A percentile compares a stretch with the other conserved stretches of the same genome.
Evolutionary conservation across 2,797 vertebrate genomes (phyloP).

Genomic region (Valencia hispanica): DNA sequence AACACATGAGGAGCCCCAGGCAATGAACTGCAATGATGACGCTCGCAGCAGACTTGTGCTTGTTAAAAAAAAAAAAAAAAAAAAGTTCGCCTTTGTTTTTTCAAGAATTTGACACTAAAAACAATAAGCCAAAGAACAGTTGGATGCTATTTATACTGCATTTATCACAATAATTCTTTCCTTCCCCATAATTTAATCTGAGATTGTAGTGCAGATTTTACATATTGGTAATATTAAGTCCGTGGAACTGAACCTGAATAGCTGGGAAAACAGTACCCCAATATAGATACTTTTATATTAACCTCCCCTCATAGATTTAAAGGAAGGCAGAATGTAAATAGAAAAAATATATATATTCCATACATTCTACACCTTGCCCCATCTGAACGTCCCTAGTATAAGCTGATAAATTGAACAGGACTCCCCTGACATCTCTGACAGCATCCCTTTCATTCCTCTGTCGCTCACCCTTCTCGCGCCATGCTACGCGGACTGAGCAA

Average conservation of each 20-base stretch:
- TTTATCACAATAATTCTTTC: background rate
- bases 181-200: background rate
- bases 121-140: background rate
- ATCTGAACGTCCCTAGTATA: slow-evolving; percentile 40
- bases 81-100: background rate
- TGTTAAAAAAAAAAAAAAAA: too few relatives aligned
- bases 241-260: background rate
- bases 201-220: background rate
- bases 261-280: background rate
- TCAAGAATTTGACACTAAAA: background rate
- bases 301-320: slow-evolving; percentile 17
- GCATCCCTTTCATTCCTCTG: slow-evolving; percentile 49
- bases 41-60: too few relatives aligned
- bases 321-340: slow-evolving; percentile 3
- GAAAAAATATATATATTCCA: slow-evolving; percentile 30
- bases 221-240: background rate
- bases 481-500: slow-evolving; percentile 50
- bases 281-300: slow-evolving; percentile 14
- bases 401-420: slow-evolving; percentile 63
- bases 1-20: too few relatives aligned
- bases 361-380: slow-evolving; percentile 19
- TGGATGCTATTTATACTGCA: background rate
- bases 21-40: too few relatives aligned
- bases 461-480: slow-evolving; percentile 12
- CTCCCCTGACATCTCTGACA: slow-evolving; percentile 69